Base-by-base conservation (phyloP, 2,888 invertebrate genomes). In the Salpingus planirostris region DNA sequence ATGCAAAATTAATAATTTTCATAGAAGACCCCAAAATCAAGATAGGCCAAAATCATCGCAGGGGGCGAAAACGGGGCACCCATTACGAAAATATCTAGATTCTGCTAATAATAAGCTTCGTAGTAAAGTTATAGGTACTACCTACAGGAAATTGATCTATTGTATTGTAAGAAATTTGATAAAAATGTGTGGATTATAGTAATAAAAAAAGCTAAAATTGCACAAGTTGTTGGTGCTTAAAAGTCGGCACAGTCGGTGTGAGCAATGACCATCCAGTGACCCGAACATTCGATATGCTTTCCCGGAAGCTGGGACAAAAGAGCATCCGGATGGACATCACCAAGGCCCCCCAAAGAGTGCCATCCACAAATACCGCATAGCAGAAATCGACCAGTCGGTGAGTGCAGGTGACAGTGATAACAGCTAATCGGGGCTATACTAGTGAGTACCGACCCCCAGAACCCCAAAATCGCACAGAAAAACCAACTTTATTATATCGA, bases 221-320 rank as follows among this genome's bases (percentile, higher is more conserved):
- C 49, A 49, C 47, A 50, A 51, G 46, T n/a, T n/a, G n/a, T n/a
- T n/a, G n/a, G n/a, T n/a, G n/a, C n/a, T n/a, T n/a, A n/a, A n/a
- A n/a, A n/a, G n/a, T 46, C 40, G 33, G 30, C 31, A 32, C 27
- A 32, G 42, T 32, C 37, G 34, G 36, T 33, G 53, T 59, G 60
- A 55, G 57, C 60, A 60, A 60, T 64, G 64, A 61, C 61, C 62
- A 65, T 63, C 61, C 64, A 63, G 53, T 65, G 65, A 64, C 64
- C 65, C 59, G 61, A 59, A 59, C 57, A 50, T 52, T 54, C 35
- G 50, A n/a, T n/a, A 50, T 57, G 58, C 60, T 64, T 65, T 65
- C 64, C 65, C 65, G 65, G 65, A 65, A 63, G 59, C 57, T 52
- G 51, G 50, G 54, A 62, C 63, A 65, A 64, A 64, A 59, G 62